Conservation (phyloP, 2,113 vertebrate species). For the Phrynocephalus versicolor region DNA sequence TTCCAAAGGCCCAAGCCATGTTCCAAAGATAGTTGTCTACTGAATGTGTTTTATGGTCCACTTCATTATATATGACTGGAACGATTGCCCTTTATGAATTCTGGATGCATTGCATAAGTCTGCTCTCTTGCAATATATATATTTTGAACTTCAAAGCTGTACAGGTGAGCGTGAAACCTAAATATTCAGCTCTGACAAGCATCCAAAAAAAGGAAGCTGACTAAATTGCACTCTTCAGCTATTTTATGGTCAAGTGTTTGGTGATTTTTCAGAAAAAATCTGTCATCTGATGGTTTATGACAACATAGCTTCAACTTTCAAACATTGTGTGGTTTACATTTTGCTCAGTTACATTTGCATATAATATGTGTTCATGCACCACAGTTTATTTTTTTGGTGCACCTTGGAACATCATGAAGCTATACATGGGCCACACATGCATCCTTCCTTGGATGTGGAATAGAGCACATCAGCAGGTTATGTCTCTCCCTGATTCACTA, state of each 20-base stretch:
- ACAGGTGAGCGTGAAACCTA: slow-evolving; percentile 30
- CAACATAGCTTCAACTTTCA: background rate
- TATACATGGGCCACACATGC: background rate
- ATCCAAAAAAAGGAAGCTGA: slow-evolving; percentile 7
- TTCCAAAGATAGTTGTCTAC: slow-evolving; percentile 47
- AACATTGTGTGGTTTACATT: background rate
- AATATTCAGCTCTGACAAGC: slow-evolving; percentile 30
- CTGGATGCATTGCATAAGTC: slow-evolving; percentile 19
- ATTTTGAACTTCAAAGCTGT: slow-evolving; percentile 38
- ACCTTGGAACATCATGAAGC: background rate
- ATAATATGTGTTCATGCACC: background rate
- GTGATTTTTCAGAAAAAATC: slow-evolving; percentile 1
- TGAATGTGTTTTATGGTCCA: slow-evolving; percentile 53
- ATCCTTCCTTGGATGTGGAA: background rate
- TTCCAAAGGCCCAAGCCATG: slow-evolving; percentile 47
- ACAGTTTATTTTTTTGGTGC: background rate
- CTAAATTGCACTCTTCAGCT: slow-evolving; percentile 22
- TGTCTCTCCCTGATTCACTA: background rate
- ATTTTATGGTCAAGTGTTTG: slow-evolving; percentile 13
- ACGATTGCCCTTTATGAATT: slow-evolving; percentile 47
- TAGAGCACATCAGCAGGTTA: background rate
- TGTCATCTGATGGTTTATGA: slow-evolving; percentile 16
- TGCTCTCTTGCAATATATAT: slow-evolving; percentile 44
- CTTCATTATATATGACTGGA: slow-evolving; percentile 58
- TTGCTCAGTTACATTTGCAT: background rate